Conservation (phyloP, 1,140 invertebrate species). For the Diabrotica undecimpunctata region DNA sequence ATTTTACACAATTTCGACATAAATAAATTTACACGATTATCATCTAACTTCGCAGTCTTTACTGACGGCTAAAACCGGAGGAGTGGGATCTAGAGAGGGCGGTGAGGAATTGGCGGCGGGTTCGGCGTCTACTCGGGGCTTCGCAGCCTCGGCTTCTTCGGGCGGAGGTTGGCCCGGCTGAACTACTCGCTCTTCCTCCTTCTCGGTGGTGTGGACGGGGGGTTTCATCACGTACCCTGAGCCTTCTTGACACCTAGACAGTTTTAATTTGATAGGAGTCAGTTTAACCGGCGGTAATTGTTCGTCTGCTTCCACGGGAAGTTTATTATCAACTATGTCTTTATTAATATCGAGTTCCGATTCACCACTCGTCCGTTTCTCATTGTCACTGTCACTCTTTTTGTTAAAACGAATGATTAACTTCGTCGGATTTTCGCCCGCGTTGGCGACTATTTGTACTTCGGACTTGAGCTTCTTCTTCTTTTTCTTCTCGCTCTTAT, state of each 20-base stretch:
- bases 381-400: slow-evolving; percentile 18
- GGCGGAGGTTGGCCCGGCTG: slow-evolving; percentile 35
- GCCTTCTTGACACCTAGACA: slow-evolving; percentile 72
- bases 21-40: slow-evolving; percentile 54
- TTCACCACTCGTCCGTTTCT: slow-evolving; percentile 34
- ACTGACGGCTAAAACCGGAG: slow-evolving; percentile 57
- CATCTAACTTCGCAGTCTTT: slow-evolving; percentile 85
- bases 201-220: slow-evolving; percentile 26
- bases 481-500: slow-evolving; percentile 63
- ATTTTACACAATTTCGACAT: slow-evolving; percentile 22
- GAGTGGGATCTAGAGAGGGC: slow-evolving; percentile 23
- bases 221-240: slow-evolving; percentile 60
- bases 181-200: slow-evolving; percentile 37
- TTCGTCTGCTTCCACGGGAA: slow-evolving; percentile 9
- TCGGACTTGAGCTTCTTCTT: slow-evolving; percentile 56
- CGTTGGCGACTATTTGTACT: slow-evolving; percentile 58
- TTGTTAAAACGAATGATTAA: slow-evolving; percentile 62
- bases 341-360: slow-evolving; percentile 8
- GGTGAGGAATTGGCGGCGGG: slow-evolving; percentile 23
- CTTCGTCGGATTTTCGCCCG: slow-evolving; percentile 60
- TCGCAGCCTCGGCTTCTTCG: slow-evolving; percentile 10
- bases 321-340: not conserved
- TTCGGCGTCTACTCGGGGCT: slow-evolving; percentile 7
- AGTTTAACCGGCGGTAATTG: slow-evolving; percentile 50
- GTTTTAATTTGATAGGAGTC: slow-evolving; percentile 76